These are phyloP conservation scores for Aricia agestis DNA, from an alignment of 1,140 invertebrate genomes.

Conservation along the genomic window DNA sequence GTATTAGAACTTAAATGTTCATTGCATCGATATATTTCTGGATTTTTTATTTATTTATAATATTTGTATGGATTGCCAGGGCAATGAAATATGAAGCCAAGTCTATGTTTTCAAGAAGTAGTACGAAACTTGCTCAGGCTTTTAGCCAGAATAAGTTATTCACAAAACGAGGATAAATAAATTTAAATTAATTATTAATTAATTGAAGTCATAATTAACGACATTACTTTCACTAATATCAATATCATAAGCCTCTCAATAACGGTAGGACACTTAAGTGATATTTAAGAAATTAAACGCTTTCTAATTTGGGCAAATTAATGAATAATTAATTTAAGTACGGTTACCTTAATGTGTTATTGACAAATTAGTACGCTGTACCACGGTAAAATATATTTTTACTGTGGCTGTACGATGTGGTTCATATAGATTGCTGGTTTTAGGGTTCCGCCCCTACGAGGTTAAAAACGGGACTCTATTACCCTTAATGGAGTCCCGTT, in stretches of 20 bases:
- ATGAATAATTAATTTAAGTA: not conserved
- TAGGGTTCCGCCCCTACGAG: too few relatives aligned
- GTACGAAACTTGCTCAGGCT: not conserved
- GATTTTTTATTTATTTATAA: too few relatives aligned
- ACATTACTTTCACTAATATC: conserved; percentile 1
- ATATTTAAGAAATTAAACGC: not conserved
- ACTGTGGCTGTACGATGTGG: not conserved
- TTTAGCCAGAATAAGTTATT: not conserved
- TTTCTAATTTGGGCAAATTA: conserved; percentile 1
- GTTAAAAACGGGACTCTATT: too few relatives aligned
- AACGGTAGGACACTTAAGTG: not conserved
- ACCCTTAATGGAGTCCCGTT: too few relatives aligned
- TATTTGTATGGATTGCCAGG: too few relatives aligned
- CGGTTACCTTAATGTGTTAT: not conserved
- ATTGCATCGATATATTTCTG: too few relatives aligned
- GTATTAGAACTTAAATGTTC: too few relatives aligned
- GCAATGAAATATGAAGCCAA: too few relatives aligned
- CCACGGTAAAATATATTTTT: not conserved
- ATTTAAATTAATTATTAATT: not conserved
- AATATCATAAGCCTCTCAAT: not conserved
- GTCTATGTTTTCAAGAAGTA: not conserved
- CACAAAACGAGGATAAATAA: not conserved
- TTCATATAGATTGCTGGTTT: too few relatives aligned
- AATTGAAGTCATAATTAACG: not conserved
- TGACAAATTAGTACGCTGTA: not conserved